Evolutionary conservation across 2,888 invertebrate species (phyloP).

Genomic region (Caenorhabditis wallacei): DNA sequence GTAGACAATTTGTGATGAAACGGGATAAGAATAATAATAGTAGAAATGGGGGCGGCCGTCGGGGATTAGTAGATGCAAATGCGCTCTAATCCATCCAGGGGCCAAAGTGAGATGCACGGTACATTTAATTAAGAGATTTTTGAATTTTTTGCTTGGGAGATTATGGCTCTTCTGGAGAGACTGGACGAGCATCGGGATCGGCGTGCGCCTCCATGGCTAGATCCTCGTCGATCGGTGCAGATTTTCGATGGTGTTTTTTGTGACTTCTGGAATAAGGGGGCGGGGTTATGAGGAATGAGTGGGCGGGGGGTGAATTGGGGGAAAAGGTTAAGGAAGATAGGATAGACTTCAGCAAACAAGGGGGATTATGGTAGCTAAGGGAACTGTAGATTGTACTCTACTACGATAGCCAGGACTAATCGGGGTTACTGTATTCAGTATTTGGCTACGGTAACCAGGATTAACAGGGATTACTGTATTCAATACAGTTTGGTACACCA

Average conservation of each 20-base stretch:
- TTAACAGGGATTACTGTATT: too few relatives aligned
- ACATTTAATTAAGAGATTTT: slow-evolving; percentile 29
- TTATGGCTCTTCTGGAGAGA: slow-evolving; percentile 39
- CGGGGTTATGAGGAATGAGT: background rate
- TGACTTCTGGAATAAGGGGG: slow-evolving; percentile 25
- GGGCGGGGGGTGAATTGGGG: background rate
- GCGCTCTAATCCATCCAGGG: too few relatives aligned
- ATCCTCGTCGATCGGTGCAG: slow-evolving; percentile 29
- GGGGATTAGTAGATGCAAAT: too few relatives aligned
- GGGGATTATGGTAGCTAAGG: too few relatives aligned
- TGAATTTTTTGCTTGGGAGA: background rate
- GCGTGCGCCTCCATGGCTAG: slow-evolving; percentile 58
- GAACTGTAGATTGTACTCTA: too few relatives aligned
- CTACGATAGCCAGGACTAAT: too few relatives aligned
- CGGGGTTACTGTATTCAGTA: too few relatives aligned
- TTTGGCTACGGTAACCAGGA: too few relatives aligned
- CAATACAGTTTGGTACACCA: too few relatives aligned
- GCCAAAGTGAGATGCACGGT: slow-evolving; percentile 50
- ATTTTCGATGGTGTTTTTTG: slow-evolving; percentile 24
- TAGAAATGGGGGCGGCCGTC: too few relatives aligned
- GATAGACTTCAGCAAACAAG: too few relatives aligned
- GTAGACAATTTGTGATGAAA: background rate
- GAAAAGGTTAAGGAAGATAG: background rate
- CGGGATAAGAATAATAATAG: too few relatives aligned
- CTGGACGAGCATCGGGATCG: slow-evolving; percentile 48